Base-by-base conservation (phyloP, 2,888 invertebrate species). In the Orgyia antiqua region DNA sequence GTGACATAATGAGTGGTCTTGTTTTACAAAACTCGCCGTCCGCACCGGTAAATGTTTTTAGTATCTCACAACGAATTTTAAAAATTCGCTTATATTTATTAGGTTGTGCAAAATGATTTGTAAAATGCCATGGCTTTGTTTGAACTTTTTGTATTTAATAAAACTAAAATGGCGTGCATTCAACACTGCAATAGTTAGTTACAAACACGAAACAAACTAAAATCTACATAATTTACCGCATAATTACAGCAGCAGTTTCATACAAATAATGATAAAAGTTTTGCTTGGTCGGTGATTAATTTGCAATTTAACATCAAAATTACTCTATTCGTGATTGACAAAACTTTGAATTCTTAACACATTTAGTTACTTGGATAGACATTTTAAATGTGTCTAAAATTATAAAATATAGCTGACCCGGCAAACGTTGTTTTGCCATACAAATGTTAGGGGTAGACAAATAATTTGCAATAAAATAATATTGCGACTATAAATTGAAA, bases 1-100 rank as follows among this genome's bases (percentile, higher is more conserved):
- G 51, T 46, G 45, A 49, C 49, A 40, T 58, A 60, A 67, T 56
- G 52, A 57, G 50, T 60, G 55, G 51, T 63, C 56, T 61, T 58
- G 53, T 60, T 61, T 52, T 42, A 46, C 49, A 49, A 45, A 45
- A 39, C 34, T 29, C 38, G 20, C 34, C 42, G 29, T 40, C 32
- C 24, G 23, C 18, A 17, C 37, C 23, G 27, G 20, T 42, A 29
- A 38, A 34, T 39, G 29, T 30, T 41, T 36, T 50, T 45, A 31
- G 31, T 25, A 15, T 29, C 18, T 37, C 27, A 31, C 13, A 12
- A 17, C 10, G 21, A 32, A 15, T 26, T 29, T 43, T 29, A 25
- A 24, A 27, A 29, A 25, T 36, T 28, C 7, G 29, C 9, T 20
- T n/a, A 20, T 2, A n/a, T 27, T 15, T 17, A 28, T 18, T 10